Base-by-base conservation (phyloP, 2,797 vertebrate species). In the Gallinago solitaria region DNA sequence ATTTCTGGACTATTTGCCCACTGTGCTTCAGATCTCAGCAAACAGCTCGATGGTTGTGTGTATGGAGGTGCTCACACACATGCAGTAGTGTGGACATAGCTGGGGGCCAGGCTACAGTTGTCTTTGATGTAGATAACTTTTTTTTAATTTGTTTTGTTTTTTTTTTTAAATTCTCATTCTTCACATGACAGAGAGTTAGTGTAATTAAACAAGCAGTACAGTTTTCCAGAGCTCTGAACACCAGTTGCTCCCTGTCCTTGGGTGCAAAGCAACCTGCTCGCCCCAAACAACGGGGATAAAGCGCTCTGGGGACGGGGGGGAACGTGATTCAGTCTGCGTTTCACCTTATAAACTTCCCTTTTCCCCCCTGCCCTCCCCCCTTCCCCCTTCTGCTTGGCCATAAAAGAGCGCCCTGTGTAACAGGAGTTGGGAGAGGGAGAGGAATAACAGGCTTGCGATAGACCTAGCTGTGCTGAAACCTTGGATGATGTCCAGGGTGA, bases 401-500 rank as follows among this genome's bases (percentile, higher is more conserved):
- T 96, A 95, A 95, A 95, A 95, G 77, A 91, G 67, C 0, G 9
- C 78, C 93, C 89, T 96, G 89, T 95, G 94, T 96, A 94, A 96
- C 35, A 60, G 53, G 91, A 95, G 96, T 96, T 90, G 86, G 75
- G 92, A 95, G 94, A 90, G 93, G 88, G 91, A 94, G 88, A 93
- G 91, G 88, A 90, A 64, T 25, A 78, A 86, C 71, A 85, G 86
- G 56, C 77, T 92, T 82, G 74, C 0, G 63, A 68, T 95, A 94
- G 86, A 95, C 81, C 53, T 87, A 78, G 81, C 71, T 95, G 83
- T 96, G 75, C 96, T 80, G 90, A 95, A 95, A 80, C 86, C 39
- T 93, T 95, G 96, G 93, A 93, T 81, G 64, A 59, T 77, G 61
- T 96, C 94, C 95, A 96, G 92, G n/a, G 81, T 95, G 96, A 96